Percentiles rank a stretch among this genome's conserved stretches.
Conservation (phyloP, 2,113 vertebrate species). For the Capricornis sumatraensis region DNA sequence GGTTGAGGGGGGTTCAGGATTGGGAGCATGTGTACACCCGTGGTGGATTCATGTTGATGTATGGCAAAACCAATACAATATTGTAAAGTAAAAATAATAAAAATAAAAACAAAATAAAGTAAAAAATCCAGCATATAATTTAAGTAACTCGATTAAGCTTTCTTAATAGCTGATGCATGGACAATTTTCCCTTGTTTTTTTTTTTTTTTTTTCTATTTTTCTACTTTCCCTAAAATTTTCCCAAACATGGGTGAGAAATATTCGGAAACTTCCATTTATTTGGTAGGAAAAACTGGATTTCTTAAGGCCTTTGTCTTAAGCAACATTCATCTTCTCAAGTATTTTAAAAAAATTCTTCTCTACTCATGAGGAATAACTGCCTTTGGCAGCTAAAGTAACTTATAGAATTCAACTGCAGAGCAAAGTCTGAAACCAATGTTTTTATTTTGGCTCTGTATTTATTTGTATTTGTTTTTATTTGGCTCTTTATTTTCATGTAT, state of each 20-base stretch:
- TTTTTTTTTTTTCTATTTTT: not conserved
- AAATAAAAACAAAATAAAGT: too few species aligned
- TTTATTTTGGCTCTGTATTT: not conserved
- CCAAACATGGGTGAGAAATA: not conserved
- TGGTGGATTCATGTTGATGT: too few species aligned
- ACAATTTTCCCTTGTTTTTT: not conserved
- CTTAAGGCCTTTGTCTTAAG: not conserved
- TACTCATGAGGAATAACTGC: not conserved
- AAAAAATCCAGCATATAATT: not conserved
- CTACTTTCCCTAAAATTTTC: not conserved
- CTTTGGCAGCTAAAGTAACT: not conserved
- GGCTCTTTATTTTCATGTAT: not conserved
- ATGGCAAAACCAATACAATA: too few species aligned
- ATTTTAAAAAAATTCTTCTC: not conserved
- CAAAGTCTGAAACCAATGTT: not conserved
- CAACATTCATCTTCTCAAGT: not conserved
- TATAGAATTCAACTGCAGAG: not conserved
- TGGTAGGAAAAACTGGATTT: not conserved
- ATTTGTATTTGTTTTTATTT: too few species aligned
- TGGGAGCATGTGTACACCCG: too few species aligned
- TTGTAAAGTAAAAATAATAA: too few species aligned
- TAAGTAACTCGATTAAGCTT: not conserved
- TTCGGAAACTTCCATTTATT: not conserved
- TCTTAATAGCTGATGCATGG: not conserved
- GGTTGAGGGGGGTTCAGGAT: too few species aligned